Conservation (phyloP, 2,888 invertebrate genomes). For the Frankliniella fusca region DNA sequence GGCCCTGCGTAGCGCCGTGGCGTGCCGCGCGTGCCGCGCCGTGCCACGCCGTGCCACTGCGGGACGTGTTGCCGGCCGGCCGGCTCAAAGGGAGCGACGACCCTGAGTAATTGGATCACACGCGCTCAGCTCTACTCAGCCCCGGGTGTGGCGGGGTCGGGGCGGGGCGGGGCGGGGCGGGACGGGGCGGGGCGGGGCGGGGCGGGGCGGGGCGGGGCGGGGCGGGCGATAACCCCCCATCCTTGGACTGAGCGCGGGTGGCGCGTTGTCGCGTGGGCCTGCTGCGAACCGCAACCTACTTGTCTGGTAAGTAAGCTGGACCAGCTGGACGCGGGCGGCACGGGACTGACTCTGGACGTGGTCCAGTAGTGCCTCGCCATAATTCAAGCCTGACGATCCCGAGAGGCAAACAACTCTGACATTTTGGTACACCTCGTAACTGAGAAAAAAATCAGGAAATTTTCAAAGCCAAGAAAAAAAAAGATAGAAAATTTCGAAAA, state of each 20-base stretch:
- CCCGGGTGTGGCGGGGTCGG: neutral
- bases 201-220: too few species aligned
- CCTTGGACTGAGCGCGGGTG: too few species aligned
- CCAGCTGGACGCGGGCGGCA: neutral
- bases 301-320: neutral
- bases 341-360: neutral
- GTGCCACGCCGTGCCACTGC: neutral
- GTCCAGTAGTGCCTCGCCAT: neutral
- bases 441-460: too few species aligned
- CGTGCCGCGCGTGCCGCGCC: too few species aligned
- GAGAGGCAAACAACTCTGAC: too few species aligned
- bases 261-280: too few species aligned
- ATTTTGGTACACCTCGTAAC: too few species aligned
- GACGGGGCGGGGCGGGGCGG: too few species aligned
- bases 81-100: neutral
- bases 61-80: neutral
- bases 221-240: too few species aligned
- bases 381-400: neutral
- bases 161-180: neutral
- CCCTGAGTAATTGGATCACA: constrained; percentile 21
- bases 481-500: too few species aligned
- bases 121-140: neutral
- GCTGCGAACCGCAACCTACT: neutral
- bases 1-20: too few species aligned
- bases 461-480: too few species aligned